phyloP scores from a whole-genome alignment of 2,888 invertebrate genomes.

The Leptopterna dolabrata region DNA sequence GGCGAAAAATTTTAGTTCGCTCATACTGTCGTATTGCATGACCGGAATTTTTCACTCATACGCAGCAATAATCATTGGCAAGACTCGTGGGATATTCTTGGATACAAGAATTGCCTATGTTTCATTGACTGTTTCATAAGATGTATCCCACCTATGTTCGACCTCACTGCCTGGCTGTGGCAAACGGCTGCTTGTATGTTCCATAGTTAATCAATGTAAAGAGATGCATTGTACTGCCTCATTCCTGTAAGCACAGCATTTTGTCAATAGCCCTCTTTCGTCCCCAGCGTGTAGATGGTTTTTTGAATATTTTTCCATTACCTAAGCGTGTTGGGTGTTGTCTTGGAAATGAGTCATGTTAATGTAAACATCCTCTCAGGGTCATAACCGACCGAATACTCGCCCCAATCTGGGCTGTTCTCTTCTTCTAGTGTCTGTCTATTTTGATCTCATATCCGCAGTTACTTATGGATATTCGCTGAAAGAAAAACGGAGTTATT shows the following conservation, averaged over 20 bases:
- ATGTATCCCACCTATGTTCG: too few relatives aligned
- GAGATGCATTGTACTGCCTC: not conserved
- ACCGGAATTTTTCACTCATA: too few relatives aligned
- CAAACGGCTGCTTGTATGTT: not conserved
- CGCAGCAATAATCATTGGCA: too few relatives aligned
- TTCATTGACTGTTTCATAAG: too few relatives aligned
- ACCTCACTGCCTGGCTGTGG: too few relatives aligned
- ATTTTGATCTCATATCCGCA: too few relatives aligned
- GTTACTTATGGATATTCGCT: too few relatives aligned
- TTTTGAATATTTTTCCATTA: conserved; percentile 11
- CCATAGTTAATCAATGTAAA: not conserved
- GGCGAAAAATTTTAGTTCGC: too few relatives aligned
- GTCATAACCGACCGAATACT: not conserved
- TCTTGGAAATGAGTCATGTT: conserved; percentile 27
- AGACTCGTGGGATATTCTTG: too few relatives aligned
- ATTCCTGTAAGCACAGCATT: not conserved
- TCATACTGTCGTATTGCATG: too few relatives aligned
- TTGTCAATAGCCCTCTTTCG: not conserved
- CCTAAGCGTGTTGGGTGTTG: not conserved
- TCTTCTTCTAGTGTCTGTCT: not conserved
- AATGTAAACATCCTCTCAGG: conserved; percentile 25
- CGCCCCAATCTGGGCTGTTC: not conserved
- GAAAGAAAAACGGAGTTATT: too few relatives aligned
- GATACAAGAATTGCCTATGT: too few relatives aligned
- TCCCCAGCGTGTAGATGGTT: not conserved